Evolutionary conservation across 1,140 invertebrate genomes (phyloP).

Genomic region (Druon quercuslanigerum): DNA sequence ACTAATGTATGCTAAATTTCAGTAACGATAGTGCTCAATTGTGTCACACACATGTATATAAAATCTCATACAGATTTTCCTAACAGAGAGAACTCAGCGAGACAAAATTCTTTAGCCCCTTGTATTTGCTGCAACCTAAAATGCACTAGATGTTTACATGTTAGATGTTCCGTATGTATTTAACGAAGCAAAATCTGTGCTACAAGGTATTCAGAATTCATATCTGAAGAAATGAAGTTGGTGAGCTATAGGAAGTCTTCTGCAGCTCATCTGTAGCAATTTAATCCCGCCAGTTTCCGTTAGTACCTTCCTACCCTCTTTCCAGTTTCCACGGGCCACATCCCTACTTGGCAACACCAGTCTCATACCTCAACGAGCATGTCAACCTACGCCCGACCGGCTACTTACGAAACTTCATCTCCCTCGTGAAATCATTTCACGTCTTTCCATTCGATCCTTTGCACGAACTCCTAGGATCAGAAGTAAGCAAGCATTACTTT

Average conservation of each 20-base stretch:
- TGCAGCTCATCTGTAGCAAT: slow-evolving; percentile 69
- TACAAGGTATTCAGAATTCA: slow-evolving; percentile 18
- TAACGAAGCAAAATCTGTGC: slow-evolving; percentile 10
- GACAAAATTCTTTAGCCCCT: no score
- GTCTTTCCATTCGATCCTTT: slow-evolving; percentile 48
- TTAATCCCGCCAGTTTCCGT: slow-evolving; percentile 65
- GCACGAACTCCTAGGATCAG: slow-evolving; percentile 45
- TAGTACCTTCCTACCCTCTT: slow-evolving; percentile 47
- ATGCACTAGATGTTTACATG: no score
- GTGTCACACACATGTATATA: no score
- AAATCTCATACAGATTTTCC: no score
- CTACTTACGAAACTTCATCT: slow-evolving; percentile 66
- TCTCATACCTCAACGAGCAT: slow-evolving; percentile 26
- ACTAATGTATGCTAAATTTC: no score
- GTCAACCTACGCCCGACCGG: slow-evolving; percentile 44
- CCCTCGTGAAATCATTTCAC: slow-evolving; percentile 66
- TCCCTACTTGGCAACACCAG: background rate
- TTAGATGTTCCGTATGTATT: no score
- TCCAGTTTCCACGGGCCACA: slow-evolving; percentile 40
- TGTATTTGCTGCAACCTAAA: no score
- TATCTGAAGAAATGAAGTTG: background rate
- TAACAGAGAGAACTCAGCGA: no score
- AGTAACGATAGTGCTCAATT: no score
- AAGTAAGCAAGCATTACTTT: slow-evolving; percentile 53
- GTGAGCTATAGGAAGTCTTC: slow-evolving; percentile 51